phyloP scores from a whole-genome alignment of 2,797 vertebrate genomes.

The Harpagifer antarcticus region DNA sequence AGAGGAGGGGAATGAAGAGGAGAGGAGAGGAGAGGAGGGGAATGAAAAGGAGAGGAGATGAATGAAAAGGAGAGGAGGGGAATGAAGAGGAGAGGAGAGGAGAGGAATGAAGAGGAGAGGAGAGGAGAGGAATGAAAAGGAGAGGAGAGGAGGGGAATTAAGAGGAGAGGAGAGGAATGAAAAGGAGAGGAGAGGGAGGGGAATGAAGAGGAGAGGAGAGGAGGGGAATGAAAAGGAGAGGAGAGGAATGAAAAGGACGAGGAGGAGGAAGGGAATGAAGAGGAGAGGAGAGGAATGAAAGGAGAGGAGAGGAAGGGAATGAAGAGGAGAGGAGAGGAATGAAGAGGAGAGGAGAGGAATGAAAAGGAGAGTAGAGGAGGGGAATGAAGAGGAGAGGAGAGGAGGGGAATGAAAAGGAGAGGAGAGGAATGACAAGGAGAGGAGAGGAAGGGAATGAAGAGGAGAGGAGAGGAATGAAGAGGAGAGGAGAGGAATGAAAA shows the following conservation, averaged over 20 bases:
- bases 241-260: conserved; percentile 33
- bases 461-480: conserved; percentile 32
- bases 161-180: too few species aligned
- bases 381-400: conserved; percentile 11
- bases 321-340: too few species aligned
- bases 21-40: conserved; percentile 33
- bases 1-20: conserved; percentile 38
- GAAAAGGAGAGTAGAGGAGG: too few species aligned
- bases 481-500: conserved; percentile 15
- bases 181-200: too few species aligned
- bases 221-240: conserved; percentile 16
- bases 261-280: conserved; percentile 13
- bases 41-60: background rate
- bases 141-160: conserved; percentile 36
- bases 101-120: too few species aligned
- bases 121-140: too few species aligned
- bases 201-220: too few species aligned
- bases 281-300: conserved; percentile 27
- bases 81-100: too few species aligned
- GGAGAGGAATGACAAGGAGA: too few species aligned
- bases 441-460: too few species aligned
- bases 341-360: too few species aligned
- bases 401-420: conserved; percentile 8
- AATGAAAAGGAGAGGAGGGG: too few species aligned
- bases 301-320: background rate